Evolutionary conservation across 2,113 vertebrate genomes (phyloP).

Genomic region (Dicerorhinus sumatrensis): DNA sequence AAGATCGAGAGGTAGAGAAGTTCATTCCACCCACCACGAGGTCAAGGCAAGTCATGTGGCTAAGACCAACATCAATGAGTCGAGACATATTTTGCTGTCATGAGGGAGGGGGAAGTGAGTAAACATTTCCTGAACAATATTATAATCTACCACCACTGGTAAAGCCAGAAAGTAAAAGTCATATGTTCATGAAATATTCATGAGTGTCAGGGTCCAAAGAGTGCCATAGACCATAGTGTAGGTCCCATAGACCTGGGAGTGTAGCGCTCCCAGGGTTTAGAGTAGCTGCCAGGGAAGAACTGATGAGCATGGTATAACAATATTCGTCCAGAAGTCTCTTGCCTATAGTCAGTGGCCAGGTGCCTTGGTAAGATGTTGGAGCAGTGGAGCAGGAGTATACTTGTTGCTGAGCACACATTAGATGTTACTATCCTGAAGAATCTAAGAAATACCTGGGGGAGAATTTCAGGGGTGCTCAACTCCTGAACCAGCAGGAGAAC

Average conservation of each 20-base stretch:
- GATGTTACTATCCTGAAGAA: neutral
- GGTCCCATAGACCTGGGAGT: too few species aligned
- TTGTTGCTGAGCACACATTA: neutral
- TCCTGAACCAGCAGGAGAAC: neutral
- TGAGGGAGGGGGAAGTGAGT: neutral
- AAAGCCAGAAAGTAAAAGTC: neutral
- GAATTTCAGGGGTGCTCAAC: neutral
- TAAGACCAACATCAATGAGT: neutral
- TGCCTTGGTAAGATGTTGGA: neutral
- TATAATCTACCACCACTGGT: neutral
- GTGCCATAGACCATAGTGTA: rapidly evolving
- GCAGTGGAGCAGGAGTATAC: neutral
- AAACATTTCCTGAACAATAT: neutral
- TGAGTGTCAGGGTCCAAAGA: neutral
- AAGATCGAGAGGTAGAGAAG: neutral
- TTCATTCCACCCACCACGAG: neutral
- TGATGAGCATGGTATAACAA: neutral
- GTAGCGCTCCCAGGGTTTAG: neutral
- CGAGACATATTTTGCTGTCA: neutral
- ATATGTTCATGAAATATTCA: neutral
- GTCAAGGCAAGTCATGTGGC: neutral
- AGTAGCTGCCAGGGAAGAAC: neutral
- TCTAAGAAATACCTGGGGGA: neutral
- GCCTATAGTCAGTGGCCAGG: too few species aligned
- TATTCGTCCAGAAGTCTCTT: neutral